Evolutionary conservation across 2,113 vertebrate species (phyloP).

Genomic region (Picathartes gymnocephalus): DNA sequence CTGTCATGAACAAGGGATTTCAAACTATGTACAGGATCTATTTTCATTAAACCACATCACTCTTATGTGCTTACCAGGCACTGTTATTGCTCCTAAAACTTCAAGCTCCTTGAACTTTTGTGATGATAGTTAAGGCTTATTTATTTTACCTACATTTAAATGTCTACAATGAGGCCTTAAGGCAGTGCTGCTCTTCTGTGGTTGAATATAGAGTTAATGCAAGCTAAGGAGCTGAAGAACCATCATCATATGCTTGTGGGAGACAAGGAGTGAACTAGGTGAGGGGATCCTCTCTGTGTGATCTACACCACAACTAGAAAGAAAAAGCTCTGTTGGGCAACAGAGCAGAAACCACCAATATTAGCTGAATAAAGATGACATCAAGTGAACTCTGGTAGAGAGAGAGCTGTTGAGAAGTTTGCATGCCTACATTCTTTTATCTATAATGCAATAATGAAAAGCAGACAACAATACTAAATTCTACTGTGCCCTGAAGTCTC

Average conservation of each 20-base stretch:
- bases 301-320: neutral
- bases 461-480: neutral
- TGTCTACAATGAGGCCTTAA: neutral
- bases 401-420: neutral
- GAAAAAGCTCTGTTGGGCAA: neutral
- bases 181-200: neutral
- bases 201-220: neutral
- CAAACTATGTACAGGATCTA: neutral
- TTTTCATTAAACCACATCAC: neutral
- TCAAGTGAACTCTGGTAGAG: neutral
- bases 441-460: neutral
- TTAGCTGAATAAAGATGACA: neutral
- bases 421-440: neutral
- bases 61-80: neutral
- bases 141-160: neutral
- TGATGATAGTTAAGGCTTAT: neutral
- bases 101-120: neutral
- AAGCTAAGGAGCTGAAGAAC: neutral
- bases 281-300: fast-evolving
- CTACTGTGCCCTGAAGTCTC: neutral
- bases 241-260: too few relatives aligned
- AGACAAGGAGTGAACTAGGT: neutral
- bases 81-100: neutral
- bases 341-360: neutral
- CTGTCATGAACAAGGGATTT: neutral